Evolutionary conservation across 2,797 vertebrate genomes (phyloP).

Genomic region (Bufotes viridis): DNA sequence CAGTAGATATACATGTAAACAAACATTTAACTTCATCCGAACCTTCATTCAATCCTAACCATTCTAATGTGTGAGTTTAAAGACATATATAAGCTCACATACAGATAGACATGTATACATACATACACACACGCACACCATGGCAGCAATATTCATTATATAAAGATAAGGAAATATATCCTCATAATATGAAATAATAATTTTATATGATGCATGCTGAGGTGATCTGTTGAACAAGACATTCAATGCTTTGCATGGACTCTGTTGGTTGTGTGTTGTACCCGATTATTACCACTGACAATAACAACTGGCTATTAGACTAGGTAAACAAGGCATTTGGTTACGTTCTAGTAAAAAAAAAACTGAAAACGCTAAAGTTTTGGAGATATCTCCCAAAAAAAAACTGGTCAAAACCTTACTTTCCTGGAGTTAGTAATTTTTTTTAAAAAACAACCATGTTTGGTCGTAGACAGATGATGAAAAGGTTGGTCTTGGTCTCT

Average conservation of each 20-base stretch:
- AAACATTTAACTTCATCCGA: conserved; percentile 69
- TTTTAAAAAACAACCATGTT: background rate
- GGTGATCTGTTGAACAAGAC: conserved; percentile 69
- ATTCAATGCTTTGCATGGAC: conserved; percentile 68
- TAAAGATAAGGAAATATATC: conserved; percentile 65
- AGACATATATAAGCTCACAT: conserved; percentile 47
- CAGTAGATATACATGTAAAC: conserved; percentile 75
- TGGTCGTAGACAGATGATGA: background rate
- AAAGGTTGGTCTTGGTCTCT: background rate
- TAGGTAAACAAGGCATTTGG: background rate
- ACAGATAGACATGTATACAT: conserved; percentile 28
- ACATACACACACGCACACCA: background rate
- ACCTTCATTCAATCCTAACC: background rate
- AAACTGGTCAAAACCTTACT: background rate
- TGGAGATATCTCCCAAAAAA: background rate
- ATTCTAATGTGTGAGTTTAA: background rate
- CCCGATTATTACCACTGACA: background rate
- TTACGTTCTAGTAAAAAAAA: background rate
- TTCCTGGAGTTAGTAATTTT: background rate
- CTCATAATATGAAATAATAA: conserved; percentile 66
- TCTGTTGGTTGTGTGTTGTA: conserved; percentile 35
- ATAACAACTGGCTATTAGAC: background rate
- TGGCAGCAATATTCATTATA: conserved; percentile 55
- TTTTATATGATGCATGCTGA: conserved; percentile 68
- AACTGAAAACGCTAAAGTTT: background rate